phyloP scores from a whole-genome alignment of 2,888 invertebrate genomes.

The Oeneis ivallda region DNA sequence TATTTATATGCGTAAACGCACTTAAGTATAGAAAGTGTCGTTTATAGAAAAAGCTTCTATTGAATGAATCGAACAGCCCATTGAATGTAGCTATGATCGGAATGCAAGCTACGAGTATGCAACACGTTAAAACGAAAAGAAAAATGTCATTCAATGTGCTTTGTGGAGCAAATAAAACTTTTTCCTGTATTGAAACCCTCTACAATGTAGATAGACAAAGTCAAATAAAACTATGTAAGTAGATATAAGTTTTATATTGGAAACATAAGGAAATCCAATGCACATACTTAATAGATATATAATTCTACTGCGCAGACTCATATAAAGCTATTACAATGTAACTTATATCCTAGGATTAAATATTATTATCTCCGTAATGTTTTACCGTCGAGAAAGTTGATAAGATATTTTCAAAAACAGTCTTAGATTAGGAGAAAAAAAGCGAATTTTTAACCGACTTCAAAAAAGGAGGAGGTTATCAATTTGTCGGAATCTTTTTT shows the following conservation, averaged over 20 bases:
- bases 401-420: too few species aligned
- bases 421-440: too few species aligned
- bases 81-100: constrained; percentile 57
- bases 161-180: constrained; percentile 67
- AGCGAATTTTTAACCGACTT: too few species aligned
- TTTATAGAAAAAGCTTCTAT: constrained; percentile 38
- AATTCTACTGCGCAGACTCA: too few species aligned
- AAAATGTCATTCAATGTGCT: constrained; percentile 60
- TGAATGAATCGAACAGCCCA: constrained; percentile 52
- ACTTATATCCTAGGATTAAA: too few species aligned
- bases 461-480: too few species aligned
- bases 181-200: constrained; percentile 57
- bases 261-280: not conserved
- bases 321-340: too few species aligned
- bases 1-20: constrained; percentile 26
- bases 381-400: too few species aligned
- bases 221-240: constrained; percentile 6
- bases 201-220: constrained; percentile 30
- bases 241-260: not conserved
- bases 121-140: constrained; percentile 60
- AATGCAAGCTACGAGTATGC: constrained; percentile 54
- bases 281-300: not conserved
- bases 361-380: too few species aligned
- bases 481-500: too few species aligned
- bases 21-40: constrained; percentile 23